Base-by-base conservation (phyloP, 2,888 invertebrate genomes). In the Pristionchus maxplancki region DNA sequence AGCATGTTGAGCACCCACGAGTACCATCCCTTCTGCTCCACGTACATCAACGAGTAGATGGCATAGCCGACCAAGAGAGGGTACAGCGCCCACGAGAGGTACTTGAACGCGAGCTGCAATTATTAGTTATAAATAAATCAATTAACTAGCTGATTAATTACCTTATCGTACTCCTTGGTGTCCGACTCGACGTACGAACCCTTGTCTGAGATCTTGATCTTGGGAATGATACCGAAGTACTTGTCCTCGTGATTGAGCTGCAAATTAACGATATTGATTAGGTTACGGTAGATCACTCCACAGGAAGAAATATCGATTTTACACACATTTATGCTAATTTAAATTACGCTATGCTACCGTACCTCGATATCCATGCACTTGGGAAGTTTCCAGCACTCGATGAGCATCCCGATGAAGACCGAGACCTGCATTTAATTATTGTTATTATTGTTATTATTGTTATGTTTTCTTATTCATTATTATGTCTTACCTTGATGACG, bases 301-400 rank as follows among this genome's bases (percentile, higher is more conserved):
- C n/a, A n/a, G n/a, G n/a, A n/a, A n/a, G n/a, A n/a, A n/a, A n/a
- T n/a, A n/a, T n/a, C n/a, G n/a, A n/a, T n/a, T n/a, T n/a, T n/a
- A n/a, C n/a, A n/a, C n/a, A n/a, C n/a, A n/a, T n/a, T n/a, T n/a
- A n/a, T n/a, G n/a, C n/a, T n/a, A n/a, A n/a, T n/a, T n/a, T n/a
- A n/a, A n/a, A n/a, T n/a, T n/a, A n/a, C n/a, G n/a, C n/a, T n/a
- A n/a, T n/a, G 0, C 13, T 6, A 89, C 94, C 97, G 96, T 40
- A 97, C 95, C 94, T 95, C 94, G 88, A 96, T 94, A 93, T 96
- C 95, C 74, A 96, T 93, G 89, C 96, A 96, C 96, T 99, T 99
- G 95, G 98, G 97, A 89, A 99, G 98, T 95, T 99, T 99, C 99
- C 99, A 99, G 90, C 98, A 96, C 95, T 99, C 99, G 94, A 99